Evolutionary conservation across 2,113 vertebrate genomes (phyloP).

Genomic region (Oceanodroma tethys): DNA sequence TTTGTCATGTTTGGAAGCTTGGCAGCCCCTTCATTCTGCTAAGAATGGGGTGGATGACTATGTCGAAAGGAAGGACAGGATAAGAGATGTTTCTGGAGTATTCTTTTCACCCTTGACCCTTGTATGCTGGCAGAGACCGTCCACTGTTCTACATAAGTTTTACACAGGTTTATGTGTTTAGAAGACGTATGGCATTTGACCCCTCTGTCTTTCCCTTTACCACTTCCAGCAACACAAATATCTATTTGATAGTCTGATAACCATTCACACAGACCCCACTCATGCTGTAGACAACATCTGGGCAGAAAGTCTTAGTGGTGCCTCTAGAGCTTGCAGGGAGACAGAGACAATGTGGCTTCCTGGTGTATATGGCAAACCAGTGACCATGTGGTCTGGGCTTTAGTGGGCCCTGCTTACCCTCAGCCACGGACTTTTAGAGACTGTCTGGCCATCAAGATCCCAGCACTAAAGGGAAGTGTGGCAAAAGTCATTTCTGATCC

Average conservation of each 20-base stretch:
- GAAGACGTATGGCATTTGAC: neutral
- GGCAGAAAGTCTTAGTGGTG: neutral
- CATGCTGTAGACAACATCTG: neutral
- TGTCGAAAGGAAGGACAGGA: neutral
- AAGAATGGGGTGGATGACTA: neutral
- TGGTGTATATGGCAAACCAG: neutral
- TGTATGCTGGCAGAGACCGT: neutral
- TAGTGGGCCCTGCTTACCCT: neutral
- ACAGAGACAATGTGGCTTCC: neutral
- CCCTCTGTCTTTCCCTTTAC: neutral
- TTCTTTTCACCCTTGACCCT: neutral
- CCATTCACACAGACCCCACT: neutral
- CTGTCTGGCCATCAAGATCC: neutral
- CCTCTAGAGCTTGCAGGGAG: neutral
- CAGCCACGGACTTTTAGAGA: neutral
- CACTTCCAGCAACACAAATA: neutral
- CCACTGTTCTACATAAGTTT: neutral
- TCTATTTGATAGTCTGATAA: neutral
- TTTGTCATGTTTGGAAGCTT: neutral
- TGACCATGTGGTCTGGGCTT: neutral
- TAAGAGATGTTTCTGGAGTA: neutral
- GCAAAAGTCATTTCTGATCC: neutral
- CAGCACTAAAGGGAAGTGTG: neutral
- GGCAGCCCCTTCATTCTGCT: neutral
- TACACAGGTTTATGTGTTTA: neutral